Percentiles rank a stretch among this genome's conserved stretches.
These are phyloP conservation scores for Drosophila anceps DNA, from an alignment of 2,888 invertebrate species.

Conservation along the genomic window DNA sequence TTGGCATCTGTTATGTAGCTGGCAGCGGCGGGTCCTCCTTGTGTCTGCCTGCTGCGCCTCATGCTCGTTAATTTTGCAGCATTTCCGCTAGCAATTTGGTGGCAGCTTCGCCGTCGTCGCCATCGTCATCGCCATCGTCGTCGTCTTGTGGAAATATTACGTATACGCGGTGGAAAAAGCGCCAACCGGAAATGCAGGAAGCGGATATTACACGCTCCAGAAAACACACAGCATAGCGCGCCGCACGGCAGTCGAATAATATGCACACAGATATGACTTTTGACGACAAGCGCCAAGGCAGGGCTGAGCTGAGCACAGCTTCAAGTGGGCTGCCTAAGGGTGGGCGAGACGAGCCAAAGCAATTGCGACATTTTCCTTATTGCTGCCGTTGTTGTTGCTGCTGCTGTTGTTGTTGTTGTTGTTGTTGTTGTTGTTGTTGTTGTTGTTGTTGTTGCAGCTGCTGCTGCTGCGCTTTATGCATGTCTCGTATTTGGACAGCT, in stretches of 20 bases:
- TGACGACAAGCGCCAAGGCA: conserved; percentile 55
- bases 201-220: conserved; percentile 82
- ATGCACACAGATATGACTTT: conserved; percentile 78
- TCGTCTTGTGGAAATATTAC: conserved; percentile 61
- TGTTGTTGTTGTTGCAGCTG: conserved; percentile 19
- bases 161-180: conserved; percentile 61
- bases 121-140: conserved; percentile 12
- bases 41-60: conserved; percentile 39
- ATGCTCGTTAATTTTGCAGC: conserved; percentile 81
- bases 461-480: conserved; percentile 62
- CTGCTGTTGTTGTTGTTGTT: conserved; percentile 18
- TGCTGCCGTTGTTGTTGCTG: conserved; percentile 21
- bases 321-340: conserved; percentile 1
- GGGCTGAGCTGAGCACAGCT: neutral
- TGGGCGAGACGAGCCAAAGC: neutral
- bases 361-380: conserved; percentile 47
- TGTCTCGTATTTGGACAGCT: conserved; percentile 73
- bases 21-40: neutral
- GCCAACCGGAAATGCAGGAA: conserved; percentile 81
- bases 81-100: conserved; percentile 80
- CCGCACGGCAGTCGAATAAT: conserved; percentile 60
- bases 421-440: conserved; percentile 34
- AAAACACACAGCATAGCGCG: conserved; percentile 59
- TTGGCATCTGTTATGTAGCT: neutral
- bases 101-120: conserved; percentile 45